phyloP scores from a whole-genome alignment of 2,797 vertebrate genomes.

The Myripristis murdjan region DNA sequence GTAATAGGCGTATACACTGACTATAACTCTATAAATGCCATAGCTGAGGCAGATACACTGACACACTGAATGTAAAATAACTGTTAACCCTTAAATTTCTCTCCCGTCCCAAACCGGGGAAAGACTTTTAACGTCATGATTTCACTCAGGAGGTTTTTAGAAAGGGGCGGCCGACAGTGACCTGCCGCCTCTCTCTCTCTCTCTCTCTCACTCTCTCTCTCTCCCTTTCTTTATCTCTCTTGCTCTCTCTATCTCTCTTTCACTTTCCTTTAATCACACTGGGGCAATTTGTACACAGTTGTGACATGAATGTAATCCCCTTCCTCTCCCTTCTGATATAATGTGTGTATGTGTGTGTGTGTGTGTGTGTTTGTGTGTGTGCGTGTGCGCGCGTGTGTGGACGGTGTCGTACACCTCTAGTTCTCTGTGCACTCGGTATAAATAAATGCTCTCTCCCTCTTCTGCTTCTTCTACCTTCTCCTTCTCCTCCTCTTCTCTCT shows the following conservation, averaged over 20 bases:
- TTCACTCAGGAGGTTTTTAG: constrained; percentile 9
- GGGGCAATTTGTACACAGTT: constrained; percentile 15
- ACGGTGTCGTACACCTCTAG: constrained; percentile 21
- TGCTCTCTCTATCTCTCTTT: neutral
- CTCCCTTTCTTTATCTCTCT: neutral
- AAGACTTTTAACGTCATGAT: constrained; percentile 3
- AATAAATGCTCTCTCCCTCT: constrained; percentile 56
- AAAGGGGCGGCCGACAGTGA: no score
- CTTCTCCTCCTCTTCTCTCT: constrained; percentile 23
- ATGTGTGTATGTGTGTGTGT: neutral
- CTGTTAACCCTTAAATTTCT: constrained; percentile 62
- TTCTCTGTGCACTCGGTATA: constrained; percentile 37
- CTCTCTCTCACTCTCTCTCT: constrained; percentile 10
- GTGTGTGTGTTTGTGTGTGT: constrained; percentile 2
- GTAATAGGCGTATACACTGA: neutral
- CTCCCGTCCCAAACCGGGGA: constrained; percentile 35
- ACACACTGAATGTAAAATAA: constrained; percentile 36
- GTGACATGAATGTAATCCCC: constrained; percentile 48
- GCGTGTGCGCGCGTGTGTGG: constrained; percentile 15
- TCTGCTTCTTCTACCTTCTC: constrained; percentile 29
- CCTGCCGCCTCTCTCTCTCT: constrained; percentile 8
- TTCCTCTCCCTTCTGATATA: constrained; percentile 6
- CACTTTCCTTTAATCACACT: no score
- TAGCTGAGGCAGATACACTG: neutral
- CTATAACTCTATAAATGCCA: neutral